Percentiles rank a stretch among this genome's conserved stretches.
These are phyloP conservation scores for Pseudocheirus occidentalis DNA, from an alignment of 2,797 vertebrate genomes.

Conservation along the genomic window DNA sequence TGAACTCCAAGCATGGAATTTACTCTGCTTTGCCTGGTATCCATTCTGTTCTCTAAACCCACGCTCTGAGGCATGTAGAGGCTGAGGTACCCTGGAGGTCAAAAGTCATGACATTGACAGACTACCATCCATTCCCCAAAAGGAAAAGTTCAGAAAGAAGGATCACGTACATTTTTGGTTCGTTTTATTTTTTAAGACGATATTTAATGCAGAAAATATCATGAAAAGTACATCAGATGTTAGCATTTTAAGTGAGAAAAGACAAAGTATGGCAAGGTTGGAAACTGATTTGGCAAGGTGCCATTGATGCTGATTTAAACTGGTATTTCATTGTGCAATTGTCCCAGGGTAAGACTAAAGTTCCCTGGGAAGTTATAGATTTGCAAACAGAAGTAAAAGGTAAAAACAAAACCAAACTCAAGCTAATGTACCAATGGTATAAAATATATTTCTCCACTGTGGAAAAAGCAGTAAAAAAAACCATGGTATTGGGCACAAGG, in stretches of 20 bases:
- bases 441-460: background rate
- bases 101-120: background rate
- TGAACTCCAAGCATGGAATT: background rate
- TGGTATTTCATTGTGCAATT: background rate
- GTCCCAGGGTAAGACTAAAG: background rate
- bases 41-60: background rate
- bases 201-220: conserved; percentile 62
- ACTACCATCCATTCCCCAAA: background rate
- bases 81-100: background rate
- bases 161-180: conserved; percentile 26
- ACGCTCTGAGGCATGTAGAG: background rate
- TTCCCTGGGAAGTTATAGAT: background rate
- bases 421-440: background rate
- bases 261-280: conserved; percentile 60
- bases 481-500: background rate
- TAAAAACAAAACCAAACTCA: background rate
- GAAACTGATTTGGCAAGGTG: conserved; percentile 43
- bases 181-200: conserved; percentile 41
- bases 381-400: background rate
- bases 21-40: background rate
- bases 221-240: conserved; percentile 67
- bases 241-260: conserved; percentile 64
- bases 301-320: background rate
- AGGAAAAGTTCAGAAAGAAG: conserved; percentile 10
- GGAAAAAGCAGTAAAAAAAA: background rate